Base-by-base conservation (phyloP, 2,797 vertebrate species). In the Dryobates pubescens region DNA sequence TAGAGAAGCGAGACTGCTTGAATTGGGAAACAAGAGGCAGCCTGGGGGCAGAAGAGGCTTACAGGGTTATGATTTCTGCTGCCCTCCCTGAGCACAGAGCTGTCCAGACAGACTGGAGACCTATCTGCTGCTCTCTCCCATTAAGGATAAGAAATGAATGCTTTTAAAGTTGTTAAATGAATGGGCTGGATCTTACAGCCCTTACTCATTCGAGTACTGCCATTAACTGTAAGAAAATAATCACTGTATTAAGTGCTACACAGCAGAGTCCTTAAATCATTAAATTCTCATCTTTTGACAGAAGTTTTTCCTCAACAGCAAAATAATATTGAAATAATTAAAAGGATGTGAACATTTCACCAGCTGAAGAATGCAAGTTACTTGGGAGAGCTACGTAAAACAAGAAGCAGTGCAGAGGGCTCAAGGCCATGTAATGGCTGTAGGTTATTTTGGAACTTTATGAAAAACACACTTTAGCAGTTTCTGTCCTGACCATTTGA, bases 391-490 rank as follows among this genome's bases (percentile, higher is more conserved):
- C 92, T 93, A 91, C 62, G 59, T 95, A 96, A 96, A 97, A 96
- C 95, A 92, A 96, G 92, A 94, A 95, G 97, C 86, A 88, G 86
- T 7, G 13, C 34, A 86, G 70, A 86, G 82, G 77, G 29, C 93
- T 96, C 86, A 87, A 92, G 91, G 90, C 94, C 5, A 0, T 94
- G 80, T 96, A 94, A 89, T 72, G 95, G 91, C 94, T 96, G 91
- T 90, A 93, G 95, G 91, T 96, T 97, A 96, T 97, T 98, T 97
- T 96, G 96, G 92, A 96, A 93, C 89, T 95, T 97, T 91, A 97
- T 96, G 97, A 96, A 96, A 97, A 97, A 96, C 97, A 98, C 87
- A 94, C 89, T 95, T 96, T 59, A 85, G 84, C 88, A 95, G 54
- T 80, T 79, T 94, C 72, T 90, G 81, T 96, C 94, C 92, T 96